These are phyloP conservation scores for Momotus momota DNA, from an alignment of 2,797 vertebrate species.

Conservation along the genomic window DNA sequence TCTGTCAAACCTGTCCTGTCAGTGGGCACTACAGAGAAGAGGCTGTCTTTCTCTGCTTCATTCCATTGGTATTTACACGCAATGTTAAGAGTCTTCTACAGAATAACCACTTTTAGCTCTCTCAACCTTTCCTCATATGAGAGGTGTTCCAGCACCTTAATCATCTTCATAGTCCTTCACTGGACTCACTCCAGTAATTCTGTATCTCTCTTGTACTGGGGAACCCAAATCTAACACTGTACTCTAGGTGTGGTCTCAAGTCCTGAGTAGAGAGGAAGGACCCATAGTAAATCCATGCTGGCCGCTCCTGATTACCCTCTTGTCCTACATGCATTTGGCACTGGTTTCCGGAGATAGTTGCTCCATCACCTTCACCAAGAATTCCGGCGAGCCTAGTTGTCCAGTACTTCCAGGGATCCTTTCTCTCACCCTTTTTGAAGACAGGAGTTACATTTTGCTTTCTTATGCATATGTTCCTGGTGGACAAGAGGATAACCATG, in stretches of 20 bases:
- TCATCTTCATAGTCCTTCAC: not conserved
- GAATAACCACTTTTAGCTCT: not conserved
- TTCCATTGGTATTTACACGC: not conserved
- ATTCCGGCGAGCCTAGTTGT: not conserved
- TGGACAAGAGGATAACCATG: too few species aligned
- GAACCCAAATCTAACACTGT: not conserved
- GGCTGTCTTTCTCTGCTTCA: not conserved
- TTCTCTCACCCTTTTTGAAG: not conserved
- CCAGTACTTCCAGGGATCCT: not conserved
- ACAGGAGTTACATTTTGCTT: not conserved
- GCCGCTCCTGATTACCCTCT: not conserved
- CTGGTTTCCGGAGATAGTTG: not conserved
- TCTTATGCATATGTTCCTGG: not conserved
- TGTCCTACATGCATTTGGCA: not conserved
- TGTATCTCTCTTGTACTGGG: not conserved
- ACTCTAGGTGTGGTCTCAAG: not conserved
- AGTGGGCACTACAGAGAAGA: not conserved
- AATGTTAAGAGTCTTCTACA: not conserved
- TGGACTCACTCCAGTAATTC: not conserved
- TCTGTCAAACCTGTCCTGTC: not conserved
- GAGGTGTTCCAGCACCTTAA: not conserved
- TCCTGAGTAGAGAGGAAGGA: not conserved
- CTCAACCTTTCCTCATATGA: not conserved
- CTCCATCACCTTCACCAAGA: not conserved
- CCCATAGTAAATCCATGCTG: not conserved